Evolutionary conservation across 1,140 invertebrate genomes (phyloP), one percentile per base, ranked within the genome.

Genomic region (Lutraria rhynchaena): DNA sequence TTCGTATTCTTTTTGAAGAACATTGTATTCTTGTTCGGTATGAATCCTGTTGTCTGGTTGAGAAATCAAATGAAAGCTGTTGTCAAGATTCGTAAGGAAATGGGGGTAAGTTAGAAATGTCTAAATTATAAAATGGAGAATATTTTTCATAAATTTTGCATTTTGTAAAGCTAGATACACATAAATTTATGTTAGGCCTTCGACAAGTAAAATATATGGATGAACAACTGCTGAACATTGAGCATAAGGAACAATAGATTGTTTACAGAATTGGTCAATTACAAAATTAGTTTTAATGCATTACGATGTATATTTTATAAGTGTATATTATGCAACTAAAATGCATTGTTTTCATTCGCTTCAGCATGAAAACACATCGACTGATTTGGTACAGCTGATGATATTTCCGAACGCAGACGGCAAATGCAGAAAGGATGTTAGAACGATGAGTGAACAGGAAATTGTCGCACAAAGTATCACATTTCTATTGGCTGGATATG

Each of bases 401-500:
- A n/a, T 91, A 57, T 89, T 88, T 65, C 83, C 87, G 11, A 83
- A 87, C 73, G 70, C 46, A 22, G 81, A 84, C 51, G 53, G 46
- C 29, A 70, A 33, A 55, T 46, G 9, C 4, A 57, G 55, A 22
- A 69, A 80, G 33, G 3, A 44, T 22, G n/a, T 58, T 3, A 22
- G 24, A 15, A 55, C 81, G 22, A 85, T 90, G 87, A 81, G 85
- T 1, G 88, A 89, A 19, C 78, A 88, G 22, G 91, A 92, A 81
- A 88, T 92, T 19, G 88, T 90, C 53, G 86, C 87, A 1, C 88
- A 91, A 31, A 88, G 88, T 55, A 82, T 90, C 53, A 88, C 89
- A 2, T 92, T 92, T 55, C 85, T 92, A 33, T 76, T 92, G 58
- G 91, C 89, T 51, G 91, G 91, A 31, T 92, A 92, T 81, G 91